Base-by-base conservation (phyloP, 2,888 invertebrate species). In the Hypercompe scribonia region DNA sequence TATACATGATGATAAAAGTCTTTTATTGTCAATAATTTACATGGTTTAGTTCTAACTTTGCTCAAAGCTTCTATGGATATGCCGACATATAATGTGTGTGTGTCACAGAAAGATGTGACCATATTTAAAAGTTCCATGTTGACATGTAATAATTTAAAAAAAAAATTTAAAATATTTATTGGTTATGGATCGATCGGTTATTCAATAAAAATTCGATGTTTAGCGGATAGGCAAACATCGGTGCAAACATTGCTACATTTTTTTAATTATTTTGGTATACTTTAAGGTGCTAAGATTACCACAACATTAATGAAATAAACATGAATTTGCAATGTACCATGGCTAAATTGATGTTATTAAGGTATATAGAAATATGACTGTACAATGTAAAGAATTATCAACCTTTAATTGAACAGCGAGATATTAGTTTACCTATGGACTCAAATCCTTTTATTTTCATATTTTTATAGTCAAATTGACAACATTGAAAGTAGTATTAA, bases 1-100 rank as follows among this genome's bases (percentile, higher is more conserved):
- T 79, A 87, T 88, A 88, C 88, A 88, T 84, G 82, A 87, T 82
- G 74, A 82, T 86, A 82, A 46, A 83, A 74, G 77, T 86, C 81
- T 86, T 85, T 81, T 80, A 78, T 81, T 81, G 74, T 84, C 75
- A 78, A 81, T 79, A 72, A 76, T 81, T 87, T 86, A 74, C 81
- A 84, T 79, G 71, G 73, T 88, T 90, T 86, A 80, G 82, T 90
- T 90, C 83, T 85, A 81, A 88, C 87, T 89, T 92, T 92, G 93
- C 93, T 93, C 93, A 92, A 93, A 90, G 90, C 91, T 92, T 90
- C 80, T 81, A 86, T 83, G 83, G 69, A 82, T 86, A 82, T 81
- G 79, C 75, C 77, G 76, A 69, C 75, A 74, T 78, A 70, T 68
- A 78, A 39, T 71, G 68, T 71, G 71, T 70, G 65, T 46, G 46